Evolutionary conservation across 2,113 vertebrate species (phyloP).

Genomic region (Oncorhynchus nerka): DNA sequence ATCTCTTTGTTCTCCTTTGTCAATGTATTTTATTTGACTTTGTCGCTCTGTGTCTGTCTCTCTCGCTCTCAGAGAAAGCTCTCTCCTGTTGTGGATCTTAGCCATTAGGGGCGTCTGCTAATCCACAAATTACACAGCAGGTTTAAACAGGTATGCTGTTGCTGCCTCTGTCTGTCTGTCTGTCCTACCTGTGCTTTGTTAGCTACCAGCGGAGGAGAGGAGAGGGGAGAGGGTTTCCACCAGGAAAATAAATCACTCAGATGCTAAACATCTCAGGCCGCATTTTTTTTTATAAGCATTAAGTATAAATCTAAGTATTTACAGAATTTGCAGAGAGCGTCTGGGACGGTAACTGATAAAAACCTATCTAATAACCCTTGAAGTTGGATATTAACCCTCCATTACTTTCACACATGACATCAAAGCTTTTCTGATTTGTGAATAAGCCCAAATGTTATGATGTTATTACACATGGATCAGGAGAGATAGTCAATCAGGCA

Average conservation of each 20-base stretch:
- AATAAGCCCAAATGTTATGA: conserved; percentile 67
- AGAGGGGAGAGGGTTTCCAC: not conserved
- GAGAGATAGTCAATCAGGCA: conserved; percentile 60
- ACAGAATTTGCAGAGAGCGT: conserved; percentile 44
- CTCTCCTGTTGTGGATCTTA: conserved; percentile 66
- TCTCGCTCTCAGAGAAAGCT: conserved; percentile 22
- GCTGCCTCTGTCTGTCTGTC: not conserved
- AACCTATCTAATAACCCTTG: conserved; percentile 66
- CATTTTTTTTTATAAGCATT: not conserved
- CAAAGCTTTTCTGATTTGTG: conserved; percentile 71
- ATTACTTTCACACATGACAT: conserved; percentile 67
- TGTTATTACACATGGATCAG: conserved; percentile 64
- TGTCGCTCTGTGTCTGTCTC: not conserved
- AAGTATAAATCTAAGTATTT: not conserved
- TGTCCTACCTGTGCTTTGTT: conserved; percentile 23
- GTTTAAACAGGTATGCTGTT: conserved; percentile 82
- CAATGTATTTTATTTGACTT: not conserved
- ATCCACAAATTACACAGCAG: conserved; percentile 88
- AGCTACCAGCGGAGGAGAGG: not conserved
- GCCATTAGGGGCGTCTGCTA: conserved; percentile 82
- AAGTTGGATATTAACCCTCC: conserved; percentile 71
- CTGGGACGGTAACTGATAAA: conserved; percentile 55
- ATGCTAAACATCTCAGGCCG: not conserved
- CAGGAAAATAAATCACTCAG: not conserved
- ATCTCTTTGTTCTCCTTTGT: not conserved